Evolutionary conservation across 1,140 invertebrate species (phyloP).

Genomic region (Lycorma delicatula): DNA sequence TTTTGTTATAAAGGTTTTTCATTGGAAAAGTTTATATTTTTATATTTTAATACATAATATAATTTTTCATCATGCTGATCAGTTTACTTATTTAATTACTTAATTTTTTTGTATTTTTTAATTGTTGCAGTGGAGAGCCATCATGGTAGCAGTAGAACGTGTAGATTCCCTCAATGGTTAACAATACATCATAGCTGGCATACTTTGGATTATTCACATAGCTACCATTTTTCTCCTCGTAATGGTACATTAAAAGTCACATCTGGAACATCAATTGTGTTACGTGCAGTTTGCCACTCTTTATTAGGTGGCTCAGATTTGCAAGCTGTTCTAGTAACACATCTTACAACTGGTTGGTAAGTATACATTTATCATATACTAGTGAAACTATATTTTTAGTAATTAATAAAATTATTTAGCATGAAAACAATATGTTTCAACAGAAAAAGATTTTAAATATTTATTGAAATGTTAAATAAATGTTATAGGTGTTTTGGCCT

Average conservation of each 20-base stretch:
- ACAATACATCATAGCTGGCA: constrained; percentile 57
- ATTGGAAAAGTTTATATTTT: no score
- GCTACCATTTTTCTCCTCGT: constrained; percentile 54
- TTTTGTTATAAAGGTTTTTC: no score
- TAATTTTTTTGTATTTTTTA: constrained; percentile 10
- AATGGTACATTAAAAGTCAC: constrained; percentile 51
- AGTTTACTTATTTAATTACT: background rate
- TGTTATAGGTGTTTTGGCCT: no score
- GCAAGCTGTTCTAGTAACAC: constrained; percentile 56
- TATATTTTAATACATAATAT: no score
- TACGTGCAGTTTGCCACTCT: constrained; percentile 23
- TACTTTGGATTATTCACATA: constrained; percentile 54
- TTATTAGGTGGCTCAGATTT: constrained; percentile 17
- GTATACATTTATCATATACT: no score
- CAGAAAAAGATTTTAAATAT: no score
- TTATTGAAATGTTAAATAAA: no score
- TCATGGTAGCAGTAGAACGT: constrained; percentile 33
- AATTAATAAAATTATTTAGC: no score
- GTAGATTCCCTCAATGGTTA: constrained; percentile 57
- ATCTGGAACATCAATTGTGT: constrained; percentile 2
- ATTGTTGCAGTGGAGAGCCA: constrained; percentile 20
- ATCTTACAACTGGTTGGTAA: constrained; percentile 59
- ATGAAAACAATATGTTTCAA: no score
- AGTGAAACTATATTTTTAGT: no score
- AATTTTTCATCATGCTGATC: no score